These are phyloP conservation scores for Dolichopus griseipennis DNA, from an alignment of 2,888 invertebrate species.

Conservation along the genomic window DNA sequence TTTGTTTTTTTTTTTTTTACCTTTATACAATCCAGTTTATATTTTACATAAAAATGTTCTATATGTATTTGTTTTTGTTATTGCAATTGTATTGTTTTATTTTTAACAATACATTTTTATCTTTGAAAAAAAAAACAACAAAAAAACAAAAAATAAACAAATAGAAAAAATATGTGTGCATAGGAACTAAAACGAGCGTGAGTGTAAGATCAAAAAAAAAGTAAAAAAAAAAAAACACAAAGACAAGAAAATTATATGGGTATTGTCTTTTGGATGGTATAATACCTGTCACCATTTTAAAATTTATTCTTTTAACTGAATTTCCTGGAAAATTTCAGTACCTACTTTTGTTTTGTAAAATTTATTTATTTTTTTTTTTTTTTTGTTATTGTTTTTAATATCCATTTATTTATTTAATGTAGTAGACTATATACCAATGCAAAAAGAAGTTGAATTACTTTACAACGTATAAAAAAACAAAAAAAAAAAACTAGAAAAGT, in stretches of 20 bases:
- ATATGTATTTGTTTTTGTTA: neutral
- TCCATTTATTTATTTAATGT: neutral
- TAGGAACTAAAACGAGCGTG: too few species aligned
- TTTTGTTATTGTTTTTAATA: neutral
- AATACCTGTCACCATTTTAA: conserved; percentile 6
- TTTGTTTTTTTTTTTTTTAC: too few species aligned
- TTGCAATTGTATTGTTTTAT: neutral
- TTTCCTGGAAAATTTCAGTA: neutral
- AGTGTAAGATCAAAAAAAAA: too few species aligned
- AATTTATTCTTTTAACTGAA: neutral
- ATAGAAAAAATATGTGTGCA: too few species aligned
- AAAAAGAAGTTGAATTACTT: neutral
- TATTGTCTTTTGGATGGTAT: neutral
- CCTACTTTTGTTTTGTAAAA: too few species aligned
- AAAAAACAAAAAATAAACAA: too few species aligned
- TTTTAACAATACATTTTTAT: neutral
- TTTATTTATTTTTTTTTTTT: neutral
- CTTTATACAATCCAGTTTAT: neutral
- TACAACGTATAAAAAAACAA: neutral
- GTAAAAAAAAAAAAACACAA: too few species aligned
- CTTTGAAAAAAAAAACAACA: neutral
- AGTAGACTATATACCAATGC: neutral
- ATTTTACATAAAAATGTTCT: neutral
- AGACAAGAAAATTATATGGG: neutral
- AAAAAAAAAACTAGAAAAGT: too few species aligned